Percentiles rank a stretch among this genome's conserved stretches.
Conservation (phyloP, 2,888 invertebrate genomes). For the Meliscaeva auricollis region DNA sequence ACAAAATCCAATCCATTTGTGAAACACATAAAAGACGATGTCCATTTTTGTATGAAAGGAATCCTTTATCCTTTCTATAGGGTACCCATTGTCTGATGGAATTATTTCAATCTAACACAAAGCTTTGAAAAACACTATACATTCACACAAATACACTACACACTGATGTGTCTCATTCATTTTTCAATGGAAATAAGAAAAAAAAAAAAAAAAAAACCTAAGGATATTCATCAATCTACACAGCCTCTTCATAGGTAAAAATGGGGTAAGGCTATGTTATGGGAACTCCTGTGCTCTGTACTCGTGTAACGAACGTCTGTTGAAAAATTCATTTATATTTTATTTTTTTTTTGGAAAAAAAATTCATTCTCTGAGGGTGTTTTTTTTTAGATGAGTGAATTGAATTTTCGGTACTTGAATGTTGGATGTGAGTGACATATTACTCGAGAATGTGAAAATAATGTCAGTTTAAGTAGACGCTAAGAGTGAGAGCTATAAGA, state of each 20-base stretch:
- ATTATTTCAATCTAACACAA: constrained; percentile 59
- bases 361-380: constrained; percentile 41
- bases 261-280: neutral
- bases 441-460: constrained; percentile 52
- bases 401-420: constrained; percentile 52
- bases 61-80: constrained; percentile 32
- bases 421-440: constrained; percentile 61
- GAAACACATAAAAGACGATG: constrained; percentile 28
- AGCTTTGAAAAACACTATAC: neutral
- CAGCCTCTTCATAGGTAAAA: constrained; percentile 23
- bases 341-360: constrained; percentile 11
- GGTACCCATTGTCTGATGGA: constrained; percentile 43
- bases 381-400: constrained; percentile 54
- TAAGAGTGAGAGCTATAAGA: neutral
- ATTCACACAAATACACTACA: neutral
- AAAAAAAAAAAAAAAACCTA: constrained; percentile 24
- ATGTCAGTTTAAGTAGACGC: constrained; percentile 62
- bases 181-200: constrained; percentile 32
- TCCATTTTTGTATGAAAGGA: constrained; percentile 57
- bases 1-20: constrained; percentile 65
- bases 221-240: constrained; percentile 47
- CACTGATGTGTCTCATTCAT: neutral
- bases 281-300: constrained; percentile 1
- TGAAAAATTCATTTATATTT: constrained; percentile 39
- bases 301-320: constrained; percentile 29